Conservation (phyloP, 2,888 invertebrate species). For the Trachelus iudaicus region DNA sequence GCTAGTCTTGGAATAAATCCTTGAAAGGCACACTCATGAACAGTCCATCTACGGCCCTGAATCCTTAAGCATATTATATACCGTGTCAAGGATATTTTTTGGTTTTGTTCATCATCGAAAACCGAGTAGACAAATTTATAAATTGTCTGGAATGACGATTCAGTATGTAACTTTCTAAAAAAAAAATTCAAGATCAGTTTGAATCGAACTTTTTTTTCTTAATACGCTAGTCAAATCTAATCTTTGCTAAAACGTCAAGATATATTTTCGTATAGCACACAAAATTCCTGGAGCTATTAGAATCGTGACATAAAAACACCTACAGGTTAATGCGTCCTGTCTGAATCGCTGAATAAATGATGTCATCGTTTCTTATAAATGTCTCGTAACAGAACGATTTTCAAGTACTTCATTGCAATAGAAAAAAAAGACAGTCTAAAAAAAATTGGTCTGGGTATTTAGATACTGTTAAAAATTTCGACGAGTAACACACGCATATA, state of each 20-base stretch:
- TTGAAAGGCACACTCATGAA: not conserved
- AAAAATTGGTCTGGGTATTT: not conserved
- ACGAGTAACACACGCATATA: not conserved
- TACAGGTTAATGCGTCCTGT: not conserved
- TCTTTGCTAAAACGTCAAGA: too few relatives aligned
- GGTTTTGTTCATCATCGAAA: not conserved
- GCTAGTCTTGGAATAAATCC: not conserved
- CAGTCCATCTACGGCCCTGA: not conserved
- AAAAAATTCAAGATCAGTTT: too few relatives aligned
- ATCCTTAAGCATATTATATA: not conserved
- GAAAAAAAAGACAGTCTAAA: not conserved
- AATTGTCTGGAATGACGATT: not conserved
- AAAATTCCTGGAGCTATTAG: not conserved
- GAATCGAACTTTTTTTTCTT: too few relatives aligned
- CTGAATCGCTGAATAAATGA: not conserved
- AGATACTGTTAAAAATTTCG: not conserved
- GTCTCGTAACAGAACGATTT: not conserved
- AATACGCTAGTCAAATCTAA: too few relatives aligned
- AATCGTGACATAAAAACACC: not conserved
- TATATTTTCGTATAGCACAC: not conserved
- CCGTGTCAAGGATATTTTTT: not conserved
- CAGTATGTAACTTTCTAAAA: not conserved
- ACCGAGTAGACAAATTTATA: not conserved
- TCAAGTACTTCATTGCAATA: not conserved
- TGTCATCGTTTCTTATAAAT: not conserved